Base-by-base conservation (phyloP, 2,113 vertebrate genomes). In the Natator depressus region DNA sequence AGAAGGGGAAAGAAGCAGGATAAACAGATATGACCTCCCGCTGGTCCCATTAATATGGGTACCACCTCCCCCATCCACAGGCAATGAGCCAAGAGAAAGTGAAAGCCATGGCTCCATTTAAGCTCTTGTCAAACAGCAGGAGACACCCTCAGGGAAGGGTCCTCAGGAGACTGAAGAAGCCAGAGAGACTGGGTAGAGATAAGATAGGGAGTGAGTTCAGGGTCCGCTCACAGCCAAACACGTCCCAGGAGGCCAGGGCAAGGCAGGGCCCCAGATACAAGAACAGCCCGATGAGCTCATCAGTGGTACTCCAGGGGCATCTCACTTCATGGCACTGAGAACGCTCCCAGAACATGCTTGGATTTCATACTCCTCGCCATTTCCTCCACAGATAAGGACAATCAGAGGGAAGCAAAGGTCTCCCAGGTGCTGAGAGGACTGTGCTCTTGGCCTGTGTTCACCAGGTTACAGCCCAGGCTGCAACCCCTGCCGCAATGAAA, bases 141-240 rank as follows among this genome's bases (percentile, higher is more conserved):
- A 88, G 35, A 78, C 53, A 47, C 6, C 3, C 7, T 9, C 31
- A n/a, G 31, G 62, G 62, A 69, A 69, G 62, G 2, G 35, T 69
- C 31, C 1, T n/a, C 31, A 69, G 16, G 62, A 19, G 8, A 8
- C 62, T 9, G 16, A 13, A 4, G 62, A 1, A 31, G 38, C 51
- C 29, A 17, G 3, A 88, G 29, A 0, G 0, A 35, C n/a, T 42
- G 69, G 5, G 16, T n/a, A 10, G n/a, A 10, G 72, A 76, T 76
- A 76, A 76, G 38, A 42, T 38, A 76, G 38, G 7, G 24, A 38
- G 19, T 5, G n/a, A 75, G 69, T 24, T 5, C 10, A 6, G 38
- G 72, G 38, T 46, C 42, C 38, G 25, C 72, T 46, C 38, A 76
- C 38, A 25, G 38, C 72, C 19, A 46, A 46, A 75, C 69, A 6